Percentiles rank a stretch among this genome's conserved stretches.
phyloP scores from a whole-genome alignment of 2,888 invertebrate genomes.

The Drosophila mulleri region DNA sequence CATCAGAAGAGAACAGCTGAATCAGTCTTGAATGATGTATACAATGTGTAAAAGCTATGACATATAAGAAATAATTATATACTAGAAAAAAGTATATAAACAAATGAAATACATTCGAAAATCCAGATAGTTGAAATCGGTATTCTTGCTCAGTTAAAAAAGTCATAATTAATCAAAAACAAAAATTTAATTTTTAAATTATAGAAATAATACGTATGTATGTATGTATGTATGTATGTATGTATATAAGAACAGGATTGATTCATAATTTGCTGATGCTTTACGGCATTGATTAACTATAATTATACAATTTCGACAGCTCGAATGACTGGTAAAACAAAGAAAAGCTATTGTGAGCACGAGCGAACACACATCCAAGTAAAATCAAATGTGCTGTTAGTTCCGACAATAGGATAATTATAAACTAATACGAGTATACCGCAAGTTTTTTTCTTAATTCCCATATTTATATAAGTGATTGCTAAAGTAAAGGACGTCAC shows the following conservation, averaged over 20 bases:
- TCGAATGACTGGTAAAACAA: neutral
- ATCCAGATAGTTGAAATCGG: neutral
- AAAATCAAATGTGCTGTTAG: neutral
- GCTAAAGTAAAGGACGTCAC: neutral
- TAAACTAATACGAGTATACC: neutral
- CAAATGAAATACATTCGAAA: too few species aligned
- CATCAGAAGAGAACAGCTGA: conserved; percentile 14
- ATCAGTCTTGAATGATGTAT: neutral
- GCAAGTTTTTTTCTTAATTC: neutral
- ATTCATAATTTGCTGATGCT: conserved; percentile 8
- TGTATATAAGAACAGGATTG: neutral
- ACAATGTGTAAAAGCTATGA: neutral
- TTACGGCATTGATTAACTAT: conserved; percentile 4
- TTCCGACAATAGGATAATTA: conserved; percentile 8
- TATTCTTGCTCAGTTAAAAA: neutral
- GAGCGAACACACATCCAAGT: neutral
- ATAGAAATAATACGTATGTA: neutral
- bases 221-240: neutral
- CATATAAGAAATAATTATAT: neutral
- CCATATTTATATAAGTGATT: neutral
- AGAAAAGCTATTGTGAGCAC: neutral
- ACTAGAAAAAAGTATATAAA: neutral
- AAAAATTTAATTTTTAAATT: neutral
- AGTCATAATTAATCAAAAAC: neutral
- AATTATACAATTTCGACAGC: conserved; percentile 13